Evolutionary conservation across 2,113 vertebrate genomes (phyloP).

Genomic region (Gymnarchus niloticus): DNA sequence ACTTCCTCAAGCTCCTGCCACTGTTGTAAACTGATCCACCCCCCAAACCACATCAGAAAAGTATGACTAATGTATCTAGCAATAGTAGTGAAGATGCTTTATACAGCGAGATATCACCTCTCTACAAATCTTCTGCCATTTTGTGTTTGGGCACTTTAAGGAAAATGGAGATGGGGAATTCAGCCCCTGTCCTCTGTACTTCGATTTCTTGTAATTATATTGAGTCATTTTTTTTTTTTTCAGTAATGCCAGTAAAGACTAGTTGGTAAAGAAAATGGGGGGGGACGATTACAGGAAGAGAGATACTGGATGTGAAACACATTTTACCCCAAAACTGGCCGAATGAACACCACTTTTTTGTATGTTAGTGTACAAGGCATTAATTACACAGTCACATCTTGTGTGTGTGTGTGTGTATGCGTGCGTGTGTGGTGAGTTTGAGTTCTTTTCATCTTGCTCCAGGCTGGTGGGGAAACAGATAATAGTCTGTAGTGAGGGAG

Average conservation of each 20-base stretch:
- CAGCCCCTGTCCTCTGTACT: constrained; percentile 21
- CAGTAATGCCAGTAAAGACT: background rate
- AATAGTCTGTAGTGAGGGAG: constrained; percentile 1
- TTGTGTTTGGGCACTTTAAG: constrained; percentile 20
- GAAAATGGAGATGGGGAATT: constrained; percentile 28
- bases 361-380: background rate
- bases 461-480: background rate
- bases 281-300: background rate
- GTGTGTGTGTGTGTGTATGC: background rate
- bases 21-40: background rate
- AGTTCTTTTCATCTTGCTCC: background rate
- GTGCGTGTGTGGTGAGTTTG: background rate
- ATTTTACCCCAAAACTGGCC: background rate
- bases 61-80: background rate
- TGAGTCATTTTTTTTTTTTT: background rate
- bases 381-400: background rate
- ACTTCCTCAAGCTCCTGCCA: background rate
- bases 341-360: background rate
- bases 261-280: background rate
- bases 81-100: background rate
- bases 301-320: background rate
- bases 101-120: constrained; percentile 6
- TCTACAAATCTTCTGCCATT: background rate
- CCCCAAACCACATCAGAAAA: background rate
- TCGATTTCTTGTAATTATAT: constrained; percentile 11